Base-by-base conservation (phyloP, 2,113 vertebrate genomes). In the Miniopterus natalensis region DNA sequence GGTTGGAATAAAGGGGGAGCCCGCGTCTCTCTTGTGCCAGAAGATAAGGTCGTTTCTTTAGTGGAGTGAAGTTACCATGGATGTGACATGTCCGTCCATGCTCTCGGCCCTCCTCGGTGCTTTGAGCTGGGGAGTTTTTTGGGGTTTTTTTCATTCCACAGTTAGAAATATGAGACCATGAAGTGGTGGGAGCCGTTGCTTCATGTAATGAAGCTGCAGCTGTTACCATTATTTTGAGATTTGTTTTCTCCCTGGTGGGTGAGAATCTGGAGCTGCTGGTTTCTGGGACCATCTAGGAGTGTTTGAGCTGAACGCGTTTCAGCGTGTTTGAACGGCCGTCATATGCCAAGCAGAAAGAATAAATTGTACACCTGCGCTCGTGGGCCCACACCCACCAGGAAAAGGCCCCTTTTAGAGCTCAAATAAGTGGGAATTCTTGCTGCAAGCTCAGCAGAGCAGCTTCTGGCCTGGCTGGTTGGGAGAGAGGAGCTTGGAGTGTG, bases 11-110 rank as follows among this genome's bases (percentile, higher is more conserved):
- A 11, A 21, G 4, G 23, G 70, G 31, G 45, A 51, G 42, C 29
- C 20, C 20, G 2, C 1, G 14, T 15, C 80, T 92, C 57, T 12
- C 51, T 36, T 14, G 5, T 21, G 42, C 40, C 31, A 40, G 27
- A 53, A 31, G 14, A 4, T 18, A 7, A 57, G 20, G 40, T 65
- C 12, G 0, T 47, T 14, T 59, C 66, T 27, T 51, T 20, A 6
- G 0, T 4, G 5, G 71, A 14, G 17, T 8, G 27, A 17, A 42
- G 53, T 68, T 36, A 57, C 20, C 71, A 4, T 5, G 2, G 23
- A 25, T 6, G 1, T 1, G 5, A 66, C 8, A 1, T 5, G 12
- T 21, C 6, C 1, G 3, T 21, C 5, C 4, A 0, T 6, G 61
- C n/a, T 1, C 6, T 40, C 0, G 0, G 40, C 63, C 9, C 25